Conservation (phyloP, 1,140 invertebrate genomes). For the Pseudomyrmex dendroicus region DNA sequence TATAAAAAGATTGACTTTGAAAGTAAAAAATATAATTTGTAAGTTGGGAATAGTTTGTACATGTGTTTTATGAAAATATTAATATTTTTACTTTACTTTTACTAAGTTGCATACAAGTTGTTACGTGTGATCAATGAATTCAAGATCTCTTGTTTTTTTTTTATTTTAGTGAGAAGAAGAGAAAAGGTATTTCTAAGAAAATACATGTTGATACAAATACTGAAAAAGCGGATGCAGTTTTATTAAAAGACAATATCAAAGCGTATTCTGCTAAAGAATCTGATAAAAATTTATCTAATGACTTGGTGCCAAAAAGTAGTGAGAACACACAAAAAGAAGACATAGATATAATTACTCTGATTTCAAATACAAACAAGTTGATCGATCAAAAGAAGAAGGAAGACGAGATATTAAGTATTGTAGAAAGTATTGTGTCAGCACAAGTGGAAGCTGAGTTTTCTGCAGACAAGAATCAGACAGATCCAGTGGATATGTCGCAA, state of each 20-base stretch:
- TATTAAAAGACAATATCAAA: neutral
- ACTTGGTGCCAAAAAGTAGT: slow-evolving; percentile 15
- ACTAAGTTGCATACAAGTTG: neutral
- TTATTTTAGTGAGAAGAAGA: slow-evolving; percentile 23
- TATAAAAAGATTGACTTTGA: no score
- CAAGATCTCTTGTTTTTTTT: slow-evolving; percentile 21
- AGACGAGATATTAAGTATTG: slow-evolving; percentile 39
- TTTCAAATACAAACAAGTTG: slow-evolving; percentile 48
- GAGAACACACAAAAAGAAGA: slow-evolving; percentile 61
- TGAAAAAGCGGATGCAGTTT: neutral
- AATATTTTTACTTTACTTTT: no score
- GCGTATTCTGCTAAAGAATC: neutral
- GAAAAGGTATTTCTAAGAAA: slow-evolving; percentile 16
- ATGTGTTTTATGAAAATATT: no score
- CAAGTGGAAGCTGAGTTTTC: slow-evolving; percentile 59
- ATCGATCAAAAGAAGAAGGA: slow-evolving; percentile 40
- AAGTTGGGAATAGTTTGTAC: no score
- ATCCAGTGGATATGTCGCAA: slow-evolving; percentile 11
- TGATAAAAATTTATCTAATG: neutral
- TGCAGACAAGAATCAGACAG: slow-evolving; percentile 22
- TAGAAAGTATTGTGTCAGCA: slow-evolving; percentile 66
- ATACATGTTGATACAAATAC: neutral
- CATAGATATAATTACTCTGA: slow-evolving; percentile 37
- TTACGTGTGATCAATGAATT: neutral
- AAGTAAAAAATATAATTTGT: no score